Evolutionary conservation across 2,888 invertebrate genomes (phyloP), one percentile per base, ranked within the genome.

Genomic region (Meliscaeva auricollis): DNA sequence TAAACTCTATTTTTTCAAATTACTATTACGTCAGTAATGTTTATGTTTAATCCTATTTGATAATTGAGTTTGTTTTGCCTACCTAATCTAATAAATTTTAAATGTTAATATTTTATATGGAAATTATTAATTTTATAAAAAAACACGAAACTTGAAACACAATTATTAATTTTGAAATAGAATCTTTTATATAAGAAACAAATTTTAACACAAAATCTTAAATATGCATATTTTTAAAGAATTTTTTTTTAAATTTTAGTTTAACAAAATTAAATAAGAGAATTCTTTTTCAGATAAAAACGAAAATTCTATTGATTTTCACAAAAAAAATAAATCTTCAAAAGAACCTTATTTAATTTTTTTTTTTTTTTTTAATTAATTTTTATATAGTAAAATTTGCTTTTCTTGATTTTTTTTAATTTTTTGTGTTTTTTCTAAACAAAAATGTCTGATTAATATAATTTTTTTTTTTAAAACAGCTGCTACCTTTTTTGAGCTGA

Each of bases 41-140:
- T 38, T 9, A 38, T n/a, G 0, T 64, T 46, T 8, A 26, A 46
- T 9, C 26, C 26, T 8, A 22, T 52, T 2, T 13, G 13, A 30
- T 46, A 46, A 11, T 50, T 50, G 66, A 66, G 66, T 66, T 48
- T 50, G 66, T 50, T 66, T 50, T 66, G 22, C 35, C 6, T 50
- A 11, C 48, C 66, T 66, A 66, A 50, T 32, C 66, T 66, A 66
- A 13, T n/a, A 38, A 20, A 15, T 32, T 56, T 5, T 7, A 35
- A 56, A 56, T 26, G 0, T 17, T 15, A 32, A 13, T n/a, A 9
- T 20, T 1, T 15, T 6, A 52, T 26, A 38, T 38, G 17, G 15
- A 68, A 79, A 79, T 30, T 48, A 9, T 48, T n/a, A 70, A 64
- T 9, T 50, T 30, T 64, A 64, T 66, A 66, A 46, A 38, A 75